Base-by-base conservation (phyloP, 2,797 vertebrate species). In the Bradypodion pumilum region DNA sequence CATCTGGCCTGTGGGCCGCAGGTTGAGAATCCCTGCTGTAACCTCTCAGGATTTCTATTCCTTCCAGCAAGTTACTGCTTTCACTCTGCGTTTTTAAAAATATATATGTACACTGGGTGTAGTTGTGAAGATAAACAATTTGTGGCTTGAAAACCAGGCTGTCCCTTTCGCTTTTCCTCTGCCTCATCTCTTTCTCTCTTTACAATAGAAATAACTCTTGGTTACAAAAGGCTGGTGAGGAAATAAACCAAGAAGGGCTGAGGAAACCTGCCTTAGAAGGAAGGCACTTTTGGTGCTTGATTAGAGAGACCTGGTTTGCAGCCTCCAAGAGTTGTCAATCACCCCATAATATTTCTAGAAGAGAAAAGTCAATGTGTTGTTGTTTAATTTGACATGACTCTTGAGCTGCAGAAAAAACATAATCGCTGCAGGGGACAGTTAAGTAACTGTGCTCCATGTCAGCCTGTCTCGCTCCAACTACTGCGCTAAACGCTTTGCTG, bases 391-490 rank as follows among this genome's bases (percentile, higher is more conserved):
- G 95, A 96, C 95, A 95, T 92, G 92, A 94, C 90, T 95, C 91
- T 88, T 65, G 63, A 94, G 84, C 81, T 94, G 92, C 93, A 92
- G 78, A 40, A 77, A 89, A 94, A 93, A 91, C 92, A 90, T 95
- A 95, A 97, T 97, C 90, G 96, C 96, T 94, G 88, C 94, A 96
- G 96, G 96, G 96, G 94, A 96, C 94, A 95, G 95, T 96, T 97
- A 95, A 96, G 94, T 93, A 92, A 94, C 94, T 92, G 76, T 94
- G 92, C 85, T 92, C 86, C 60, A 68, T 96, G 95, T 92, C 92
- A 93, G 93, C 95, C 92, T 94, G 95, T 96, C 94, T 95, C 91
- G 85, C 90, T 95, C 92, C 2, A 87, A 94, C 93, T 94, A 88
- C 94, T 93, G 92, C 90, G 93, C 96, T 98, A 97, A 98, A 95